A percentile compares a stretch with the other conserved stretches of the same genome.
phyloP scores from a whole-genome alignment of 1,140 invertebrate genomes.

The Choristoneura fumiferana region DNA sequence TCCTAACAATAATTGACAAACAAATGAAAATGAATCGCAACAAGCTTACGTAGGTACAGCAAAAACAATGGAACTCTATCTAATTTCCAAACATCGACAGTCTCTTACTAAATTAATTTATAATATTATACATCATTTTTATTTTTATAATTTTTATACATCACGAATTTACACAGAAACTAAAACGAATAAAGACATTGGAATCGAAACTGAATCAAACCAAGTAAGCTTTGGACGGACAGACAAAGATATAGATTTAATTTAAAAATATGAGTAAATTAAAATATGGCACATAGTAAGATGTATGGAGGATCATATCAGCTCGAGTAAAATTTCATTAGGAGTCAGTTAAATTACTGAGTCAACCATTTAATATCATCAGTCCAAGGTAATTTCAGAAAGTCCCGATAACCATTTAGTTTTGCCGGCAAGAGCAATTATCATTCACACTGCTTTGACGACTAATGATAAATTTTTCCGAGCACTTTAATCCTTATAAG shows the following conservation, averaged over 20 bases:
- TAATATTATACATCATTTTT: slow-evolving; percentile 48
- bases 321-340: no score
- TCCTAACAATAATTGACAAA: slow-evolving; percentile 50
- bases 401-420: no score
- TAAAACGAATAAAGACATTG: slow-evolving; percentile 34
- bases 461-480: no score
- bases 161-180: slow-evolving; percentile 53
- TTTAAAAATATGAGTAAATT: slow-evolving; percentile 1
- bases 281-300: background rate
- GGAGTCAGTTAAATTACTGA: no score
- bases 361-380: no score
- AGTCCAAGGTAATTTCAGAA: no score
- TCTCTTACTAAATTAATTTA: slow-evolving; percentile 62
- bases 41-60: slow-evolving; percentile 61
- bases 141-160: slow-evolving; percentile 54
- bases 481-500: no score
- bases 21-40: slow-evolving; percentile 29
- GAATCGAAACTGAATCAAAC: slow-evolving; percentile 44
- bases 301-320: no score
- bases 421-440: no score
- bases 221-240: slow-evolving; percentile 65
- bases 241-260: slow-evolving; percentile 57
- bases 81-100: slow-evolving; percentile 52
- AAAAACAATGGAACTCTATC: slow-evolving; percentile 49
- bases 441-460: no score